These are phyloP conservation scores for Epinotia ramella DNA, from an alignment of 2,888 invertebrate genomes.

Conservation along the genomic window DNA sequence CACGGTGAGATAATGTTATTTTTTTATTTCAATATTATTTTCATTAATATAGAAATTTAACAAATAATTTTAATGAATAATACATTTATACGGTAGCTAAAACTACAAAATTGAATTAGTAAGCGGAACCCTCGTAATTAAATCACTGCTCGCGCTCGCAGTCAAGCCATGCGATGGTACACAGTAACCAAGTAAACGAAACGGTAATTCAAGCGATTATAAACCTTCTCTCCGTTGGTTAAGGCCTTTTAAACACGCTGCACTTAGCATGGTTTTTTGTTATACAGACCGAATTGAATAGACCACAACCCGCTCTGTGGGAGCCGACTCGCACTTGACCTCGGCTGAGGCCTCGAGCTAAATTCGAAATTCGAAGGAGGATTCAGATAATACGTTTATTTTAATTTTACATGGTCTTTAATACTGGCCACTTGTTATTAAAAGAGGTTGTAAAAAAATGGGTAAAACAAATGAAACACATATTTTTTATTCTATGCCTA, in stretches of 20 bases:
- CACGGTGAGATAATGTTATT: not conserved
- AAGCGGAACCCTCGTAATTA: slow-evolving; percentile 18
- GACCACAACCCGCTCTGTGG: slow-evolving; percentile 16
- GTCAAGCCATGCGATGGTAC: not conserved
- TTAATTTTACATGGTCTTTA: not conserved
- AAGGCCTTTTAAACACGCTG: not conserved
- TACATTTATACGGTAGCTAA: not conserved
- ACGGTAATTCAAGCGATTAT: not conserved
- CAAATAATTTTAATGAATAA: not conserved
- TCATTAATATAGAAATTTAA: not conserved
- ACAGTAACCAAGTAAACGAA: not conserved
- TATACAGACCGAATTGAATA: not conserved
- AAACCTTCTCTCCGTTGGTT: not conserved
- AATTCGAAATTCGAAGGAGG: slow-evolving; percentile 16
- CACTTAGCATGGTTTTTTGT: slow-evolving; percentile 5
- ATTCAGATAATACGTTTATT: not conserved
- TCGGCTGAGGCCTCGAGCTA: slow-evolving; percentile 24
- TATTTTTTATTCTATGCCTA: no score
- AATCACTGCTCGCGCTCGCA: slow-evolving; percentile 1
- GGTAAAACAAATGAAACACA: not conserved
- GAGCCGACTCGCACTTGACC: slow-evolving; percentile 31
- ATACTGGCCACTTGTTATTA: not conserved
- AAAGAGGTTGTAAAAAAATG: not conserved
- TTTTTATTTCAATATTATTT: not conserved
- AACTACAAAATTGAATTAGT: not conserved